Base-by-base conservation (phyloP, 1,140 invertebrate genomes). In the Nilaparvata lugens region DNA sequence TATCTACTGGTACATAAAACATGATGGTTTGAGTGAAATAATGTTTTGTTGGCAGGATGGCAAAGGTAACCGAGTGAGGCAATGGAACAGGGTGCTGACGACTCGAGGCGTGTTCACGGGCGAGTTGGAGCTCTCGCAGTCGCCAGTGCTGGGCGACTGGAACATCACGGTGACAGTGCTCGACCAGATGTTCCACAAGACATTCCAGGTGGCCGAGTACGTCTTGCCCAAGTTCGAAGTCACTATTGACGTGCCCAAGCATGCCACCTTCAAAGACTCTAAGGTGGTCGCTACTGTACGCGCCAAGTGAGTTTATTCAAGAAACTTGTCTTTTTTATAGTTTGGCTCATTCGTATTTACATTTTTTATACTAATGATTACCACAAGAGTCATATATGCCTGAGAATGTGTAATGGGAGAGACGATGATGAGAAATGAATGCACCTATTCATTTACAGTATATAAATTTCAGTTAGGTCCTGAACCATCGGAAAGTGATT, bases 171-270 rank as follows among this genome's bases (percentile, higher is more conserved):
- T 86, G 11, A 73, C 77, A 35, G 74, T 82, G 1, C 74, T 78
- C 16, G 81, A 73, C 40, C 83, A 88, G 72, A 83, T 74, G 0
- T 88, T 85, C 66, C 81, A 80, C 43, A 87, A 87, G 68, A 75
- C 73, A 3, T 86, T 96, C 61, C 79, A 86, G 69, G 88, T 96
- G 13, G 90, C 91, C 2, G 90, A 96, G 75, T 97, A 97, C 72
- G 86, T 97, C 24, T 74, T 95, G 31, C 95, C 95, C 0, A 94
- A 95, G 67, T 97, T 95, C 73, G 83, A 95, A 70, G 89, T 98
- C 16, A 80, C 81, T 0, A 81, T 96, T 21, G 82, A 89, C 53
- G 81, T 90, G 0, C 86, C 90, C 1, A 80, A 87, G 61, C 91
- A 93, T 73, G 78, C 88, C 0, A 86, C 88, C 1, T 88, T 92